Conservation (phyloP, 2,888 invertebrate species). For the Limenitis camilla region DNA sequence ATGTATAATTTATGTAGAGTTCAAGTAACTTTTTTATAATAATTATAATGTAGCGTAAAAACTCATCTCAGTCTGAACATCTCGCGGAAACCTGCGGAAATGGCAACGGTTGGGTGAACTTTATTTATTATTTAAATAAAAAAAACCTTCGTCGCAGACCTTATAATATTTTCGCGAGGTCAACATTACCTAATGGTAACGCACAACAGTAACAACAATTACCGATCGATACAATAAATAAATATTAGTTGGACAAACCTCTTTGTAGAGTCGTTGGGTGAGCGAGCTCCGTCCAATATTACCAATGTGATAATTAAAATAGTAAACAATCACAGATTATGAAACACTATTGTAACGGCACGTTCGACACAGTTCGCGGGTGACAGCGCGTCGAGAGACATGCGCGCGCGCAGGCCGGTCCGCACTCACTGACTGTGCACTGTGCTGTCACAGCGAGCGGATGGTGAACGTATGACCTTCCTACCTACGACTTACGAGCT, state of each 20-base stretch:
- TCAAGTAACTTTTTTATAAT: too few species aligned
- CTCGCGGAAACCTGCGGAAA: conserved; percentile 18
- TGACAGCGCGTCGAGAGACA: conserved; percentile 32
- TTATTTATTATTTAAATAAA: conserved; percentile 13
- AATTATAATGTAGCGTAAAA: not conserved
- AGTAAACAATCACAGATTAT: conserved; percentile 57
- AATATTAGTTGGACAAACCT: conserved; percentile 46
- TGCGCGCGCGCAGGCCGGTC: conserved; percentile 61
- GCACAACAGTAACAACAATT: conserved; percentile 22
- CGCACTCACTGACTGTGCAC: conserved; percentile 54
- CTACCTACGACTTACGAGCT: too few species aligned
- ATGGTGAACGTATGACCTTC: conserved; percentile 67
- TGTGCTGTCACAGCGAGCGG: conserved; percentile 16
- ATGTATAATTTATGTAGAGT: too few species aligned
- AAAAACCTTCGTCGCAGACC: conserved; percentile 22
- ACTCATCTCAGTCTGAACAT: conserved; percentile 1
- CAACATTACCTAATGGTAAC: conserved; percentile 52
- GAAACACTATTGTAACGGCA: conserved; percentile 64
- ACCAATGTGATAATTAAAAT: conserved; percentile 42
- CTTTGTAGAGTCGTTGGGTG: conserved; percentile 44
- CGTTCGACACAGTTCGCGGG: conserved; percentile 56
- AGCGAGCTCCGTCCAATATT: conserved; percentile 38
- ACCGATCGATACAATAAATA: not conserved
- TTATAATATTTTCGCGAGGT: conserved; percentile 40
- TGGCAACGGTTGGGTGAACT: conserved; percentile 16